phyloP scores from a whole-genome alignment of 2,888 invertebrate genomes.

The Tineola bisselliella region DNA sequence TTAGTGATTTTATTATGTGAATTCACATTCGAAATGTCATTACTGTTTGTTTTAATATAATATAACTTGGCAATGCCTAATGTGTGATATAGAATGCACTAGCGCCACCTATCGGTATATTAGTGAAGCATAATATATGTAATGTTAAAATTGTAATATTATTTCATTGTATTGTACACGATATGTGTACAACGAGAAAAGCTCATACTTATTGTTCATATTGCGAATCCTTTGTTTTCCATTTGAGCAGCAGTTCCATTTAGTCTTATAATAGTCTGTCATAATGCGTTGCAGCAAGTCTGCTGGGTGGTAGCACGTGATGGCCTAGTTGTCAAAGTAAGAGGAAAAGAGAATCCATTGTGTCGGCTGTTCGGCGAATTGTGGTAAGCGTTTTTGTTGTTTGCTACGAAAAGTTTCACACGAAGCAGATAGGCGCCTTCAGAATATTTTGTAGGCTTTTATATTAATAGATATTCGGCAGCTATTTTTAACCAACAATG shows the following conservation, averaged over 20 bases:
- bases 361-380: not conserved
- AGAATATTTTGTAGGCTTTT: not conserved
- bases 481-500: too few species aligned
- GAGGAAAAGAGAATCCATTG: slow-evolving; percentile 8
- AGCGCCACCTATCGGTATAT: not conserved
- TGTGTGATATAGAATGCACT: too few species aligned
- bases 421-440: not conserved
- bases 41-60: too few species aligned
- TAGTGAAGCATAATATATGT: too few species aligned
- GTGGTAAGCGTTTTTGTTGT: not conserved
- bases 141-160: too few species aligned
- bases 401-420: slow-evolving; percentile 2
- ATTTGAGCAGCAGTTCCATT: slow-evolving; percentile 9
- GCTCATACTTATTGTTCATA: not conserved
- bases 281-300: slow-evolving; percentile 6
- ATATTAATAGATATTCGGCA: too few species aligned
- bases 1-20: too few species aligned
- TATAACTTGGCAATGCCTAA: too few species aligned
- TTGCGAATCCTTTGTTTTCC: slow-evolving; percentile 10
- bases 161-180: too few species aligned
- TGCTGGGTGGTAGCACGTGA: not conserved
- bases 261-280: slow-evolving; percentile 7
- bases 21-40: too few species aligned
- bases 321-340: slow-evolving; percentile 13
- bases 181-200: not conserved